A percentile compares a stretch with the other conserved stretches of the same genome.
These are phyloP conservation scores for Orgyia antiqua DNA, from an alignment of 2,888 invertebrate species.

Conservation along the genomic window DNA sequence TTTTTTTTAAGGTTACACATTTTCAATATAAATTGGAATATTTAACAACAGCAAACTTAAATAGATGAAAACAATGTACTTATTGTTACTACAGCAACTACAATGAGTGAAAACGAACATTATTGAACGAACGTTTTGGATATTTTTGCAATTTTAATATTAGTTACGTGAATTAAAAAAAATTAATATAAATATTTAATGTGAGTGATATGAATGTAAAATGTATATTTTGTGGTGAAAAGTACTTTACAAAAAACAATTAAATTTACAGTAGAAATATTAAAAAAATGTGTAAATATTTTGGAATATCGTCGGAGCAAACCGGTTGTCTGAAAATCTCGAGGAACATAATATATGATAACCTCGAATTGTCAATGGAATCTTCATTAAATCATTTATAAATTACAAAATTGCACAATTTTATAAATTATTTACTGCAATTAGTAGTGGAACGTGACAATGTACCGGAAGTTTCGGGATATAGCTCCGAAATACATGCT, in stretches of 20 bases:
- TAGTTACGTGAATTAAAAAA: constrained; percentile 10
- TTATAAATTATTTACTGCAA: constrained; percentile 21
- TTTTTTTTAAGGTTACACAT: too few relatives aligned
- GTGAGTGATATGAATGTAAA: constrained; percentile 17
- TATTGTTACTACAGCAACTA: too few relatives aligned
- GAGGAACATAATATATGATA: neutral
- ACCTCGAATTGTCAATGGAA: neutral
- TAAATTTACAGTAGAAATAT: constrained; percentile 17
- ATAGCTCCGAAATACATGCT: constrained; percentile 15
- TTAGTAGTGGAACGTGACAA: constrained; percentile 16
- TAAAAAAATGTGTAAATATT: constrained; percentile 20
- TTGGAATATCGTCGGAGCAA: constrained; percentile 23
- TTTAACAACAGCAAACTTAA: too few relatives aligned
- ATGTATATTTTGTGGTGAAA: constrained; percentile 15
- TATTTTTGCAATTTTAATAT: neutral
- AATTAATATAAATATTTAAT: constrained; percentile 16
- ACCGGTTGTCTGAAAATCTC: constrained; percentile 16
- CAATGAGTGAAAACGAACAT: neutral
- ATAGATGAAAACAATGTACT: too few relatives aligned
- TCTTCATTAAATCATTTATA: neutral
- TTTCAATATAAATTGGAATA: too few relatives aligned
- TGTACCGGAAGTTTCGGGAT: constrained; percentile 16
- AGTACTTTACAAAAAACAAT: constrained; percentile 12
- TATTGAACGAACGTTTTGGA: neutral
- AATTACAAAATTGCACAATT: constrained; percentile 13